These are phyloP conservation scores for Lacerta agilis DNA, from an alignment of 2,797 vertebrate genomes.

Conservation along the genomic window DNA sequence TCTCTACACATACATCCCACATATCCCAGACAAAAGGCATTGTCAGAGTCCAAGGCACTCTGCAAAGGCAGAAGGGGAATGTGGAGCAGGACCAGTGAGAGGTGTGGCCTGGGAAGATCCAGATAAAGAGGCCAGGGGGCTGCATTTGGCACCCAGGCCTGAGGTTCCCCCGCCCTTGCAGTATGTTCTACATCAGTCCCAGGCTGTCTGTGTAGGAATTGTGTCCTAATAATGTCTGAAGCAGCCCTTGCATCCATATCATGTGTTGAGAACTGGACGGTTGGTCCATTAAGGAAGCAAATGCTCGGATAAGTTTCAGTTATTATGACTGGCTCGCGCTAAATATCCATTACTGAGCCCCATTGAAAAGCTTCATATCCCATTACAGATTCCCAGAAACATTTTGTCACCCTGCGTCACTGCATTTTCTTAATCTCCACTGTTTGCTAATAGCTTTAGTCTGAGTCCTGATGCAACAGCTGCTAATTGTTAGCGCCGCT, in stretches of 20 bases:
- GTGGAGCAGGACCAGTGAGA: too few relatives aligned
- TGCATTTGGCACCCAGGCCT: too few relatives aligned
- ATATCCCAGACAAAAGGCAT: too few relatives aligned
- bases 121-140: too few relatives aligned
- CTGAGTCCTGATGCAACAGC: conserved; percentile 51
- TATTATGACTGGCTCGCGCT: conserved; percentile 29
- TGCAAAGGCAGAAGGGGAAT: too few relatives aligned
- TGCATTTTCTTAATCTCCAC: conserved; percentile 20
- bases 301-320: conserved; percentile 23
- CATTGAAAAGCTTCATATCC: conserved; percentile 33
- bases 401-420: conserved; percentile 32
- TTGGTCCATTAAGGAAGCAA: conserved; percentile 11
- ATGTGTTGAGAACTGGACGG: conserved; percentile 3
- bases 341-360: conserved; percentile 31
- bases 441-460: neutral
- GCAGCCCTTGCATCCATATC: neutral
- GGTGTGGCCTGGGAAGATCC: too few relatives aligned
- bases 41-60: too few relatives aligned
- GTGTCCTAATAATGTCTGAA: neutral
- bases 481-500: conserved; percentile 42
- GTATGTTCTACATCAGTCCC: neutral
- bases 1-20: too few relatives aligned
- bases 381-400: conserved; percentile 42
- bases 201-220: neutral
- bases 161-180: too few relatives aligned